Base-by-base conservation (phyloP, 2,797 vertebrate species). In the Phyllotis vaccarum region DNA sequence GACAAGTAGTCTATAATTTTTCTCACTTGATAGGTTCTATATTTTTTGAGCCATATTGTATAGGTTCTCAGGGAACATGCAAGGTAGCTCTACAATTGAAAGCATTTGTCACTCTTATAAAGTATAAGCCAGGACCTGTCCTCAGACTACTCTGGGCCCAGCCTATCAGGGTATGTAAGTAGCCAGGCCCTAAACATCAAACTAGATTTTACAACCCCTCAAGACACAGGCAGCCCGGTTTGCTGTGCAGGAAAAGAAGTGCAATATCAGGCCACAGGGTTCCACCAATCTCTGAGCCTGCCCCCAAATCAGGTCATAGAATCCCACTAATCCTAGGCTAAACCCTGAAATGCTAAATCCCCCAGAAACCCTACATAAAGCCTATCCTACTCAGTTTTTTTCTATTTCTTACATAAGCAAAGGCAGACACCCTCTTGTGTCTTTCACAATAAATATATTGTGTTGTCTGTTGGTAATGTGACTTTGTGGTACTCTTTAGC, bases 41-140 rank as follows among this genome's bases (percentile, higher is more conserved):
- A 82, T 85, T 95, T 81, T 24, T 52, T 89, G 17, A 94, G 31
- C 58, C 34, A 95, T 83, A 46, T 34, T 21, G 5, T 34, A 83
- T 12, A 72, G 1, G 17, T 34, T 46, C 10, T 46, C 29, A 83
- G 10, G 10, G 17, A 19, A 46, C 17, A 31, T 5, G 17, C 43
- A 13, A 82, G 17, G 31, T 64, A 5, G 17, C 29, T 83, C 9
- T 43, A 34, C 27, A 83, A 43, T 21, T 46, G 27, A 46, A 10
- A 83, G 17, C 6, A 83, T 46, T 83, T 83, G 24, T 46, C 64
- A 9, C 29, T 34, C 27, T 46, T 83, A 6, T 17, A 46, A 27
- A 82, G 31, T 82, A 62, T 60, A 82, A 62, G 10, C 5, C 14
- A 62, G 16, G 5, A 3, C 17, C 27, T 8, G 16, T 3, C 4